Percentiles rank a stretch among this genome's conserved stretches.
Conservation (phyloP, 2,113 vertebrate species). For the Ovis aries region ARS-UI_Ramb_v3.0 NC_056074.1:46503001-46503500, state of each 20-base stretch:
- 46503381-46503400: not conserved
- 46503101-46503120: not conserved
- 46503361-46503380: not conserved
- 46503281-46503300: not conserved
- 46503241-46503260: not conserved
- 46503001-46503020: not conserved
- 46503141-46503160: not conserved
- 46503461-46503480: not conserved
- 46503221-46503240: not conserved
- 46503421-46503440: rapidly evolving
- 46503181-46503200: not conserved
- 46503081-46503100: not conserved
- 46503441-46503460: not conserved
- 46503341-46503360: not conserved
- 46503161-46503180: not conserved
- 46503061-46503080: not conserved
- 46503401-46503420: not conserved
- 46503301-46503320: not conserved
- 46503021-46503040: too few relatives aligned
- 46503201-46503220: not conserved
- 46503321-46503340: not conserved
- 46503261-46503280: rapidly evolving
- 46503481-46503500: rapidly evolving
- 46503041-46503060: not conserved
- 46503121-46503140: not conserved